Percentiles rank a stretch among this genome's conserved stretches.
Evolutionary conservation across 2,797 vertebrate genomes (phyloP).

Genomic region (Platyrinchus mystaceus): DNA sequence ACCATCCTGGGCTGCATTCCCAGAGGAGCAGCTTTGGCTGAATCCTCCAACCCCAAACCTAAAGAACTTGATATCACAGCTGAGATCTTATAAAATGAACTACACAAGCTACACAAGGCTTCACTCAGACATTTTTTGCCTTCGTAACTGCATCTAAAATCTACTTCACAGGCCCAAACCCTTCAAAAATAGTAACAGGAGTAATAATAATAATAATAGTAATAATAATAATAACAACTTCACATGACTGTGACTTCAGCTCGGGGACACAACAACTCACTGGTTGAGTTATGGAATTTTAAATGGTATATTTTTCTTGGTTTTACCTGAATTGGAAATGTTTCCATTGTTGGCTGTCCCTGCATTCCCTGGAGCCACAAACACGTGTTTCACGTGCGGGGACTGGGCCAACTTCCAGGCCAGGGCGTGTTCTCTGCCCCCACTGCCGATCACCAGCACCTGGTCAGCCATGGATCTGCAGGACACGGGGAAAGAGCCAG

Average conservation of each 20-base stretch:
- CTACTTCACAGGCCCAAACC: not conserved
- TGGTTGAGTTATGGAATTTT: not conserved
- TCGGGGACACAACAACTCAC: not conserved
- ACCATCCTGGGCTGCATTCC: not conserved
- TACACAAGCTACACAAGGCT: not conserved
- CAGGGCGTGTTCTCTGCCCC: slow-evolving; percentile 89
- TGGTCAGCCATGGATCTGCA: slow-evolving; percentile 82
- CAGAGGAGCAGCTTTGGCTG: not conserved
- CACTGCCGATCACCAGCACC: slow-evolving; percentile 89
- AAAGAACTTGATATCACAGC: not conserved
- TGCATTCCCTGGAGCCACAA: slow-evolving; percentile 93
- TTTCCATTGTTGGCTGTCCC: slow-evolving; percentile 85
- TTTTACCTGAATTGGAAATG: slow-evolving; percentile 90
- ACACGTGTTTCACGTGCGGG: slow-evolving; percentile 82
- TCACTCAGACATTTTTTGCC: not conserved
- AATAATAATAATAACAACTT: not conserved
- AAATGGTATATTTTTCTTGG: not conserved
- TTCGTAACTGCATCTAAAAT: not conserved
- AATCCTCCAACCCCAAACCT: not conserved
- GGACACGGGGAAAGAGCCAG: not conserved
- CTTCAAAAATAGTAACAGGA: not conserved
- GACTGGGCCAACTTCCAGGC: slow-evolving; percentile 96
- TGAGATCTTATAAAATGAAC: not conserved
- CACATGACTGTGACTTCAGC: not conserved
- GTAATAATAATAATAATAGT: not conserved